Evolutionary conservation across 2,113 vertebrate species (phyloP).

Genomic region (Urocitellus parryii): DNA sequence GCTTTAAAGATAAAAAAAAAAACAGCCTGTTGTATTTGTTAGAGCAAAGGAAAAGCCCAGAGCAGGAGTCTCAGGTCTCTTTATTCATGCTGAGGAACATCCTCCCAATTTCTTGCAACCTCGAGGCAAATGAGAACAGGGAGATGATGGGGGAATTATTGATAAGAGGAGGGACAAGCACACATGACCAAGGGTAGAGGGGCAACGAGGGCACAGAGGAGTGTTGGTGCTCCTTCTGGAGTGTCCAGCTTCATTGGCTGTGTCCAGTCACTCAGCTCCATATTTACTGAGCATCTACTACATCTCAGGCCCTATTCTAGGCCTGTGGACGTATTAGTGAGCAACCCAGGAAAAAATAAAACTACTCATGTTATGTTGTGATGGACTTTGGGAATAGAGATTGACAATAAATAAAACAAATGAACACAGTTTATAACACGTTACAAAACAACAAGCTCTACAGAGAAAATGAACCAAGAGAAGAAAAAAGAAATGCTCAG

Average conservation of each 20-base stretch:
- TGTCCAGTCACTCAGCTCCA: not conserved
- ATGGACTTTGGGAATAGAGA: not conserved
- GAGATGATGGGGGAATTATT: not conserved
- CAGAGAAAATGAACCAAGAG: not conserved
- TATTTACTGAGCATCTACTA: not conserved
- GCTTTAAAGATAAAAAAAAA: conserved; percentile 32
- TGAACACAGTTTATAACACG: not conserved
- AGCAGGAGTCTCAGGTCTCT: not conserved
- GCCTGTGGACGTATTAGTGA: not conserved
- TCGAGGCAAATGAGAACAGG: not conserved
- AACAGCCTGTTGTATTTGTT: not conserved
- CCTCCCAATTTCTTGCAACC: not conserved
- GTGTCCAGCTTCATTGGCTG: not conserved
- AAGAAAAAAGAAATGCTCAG: not conserved
- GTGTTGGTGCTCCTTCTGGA: not conserved
- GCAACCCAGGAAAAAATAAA: not conserved
- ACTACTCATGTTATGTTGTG: not conserved
- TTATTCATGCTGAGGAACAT: not conserved
- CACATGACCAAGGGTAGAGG: not conserved
- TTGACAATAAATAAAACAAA: not conserved
- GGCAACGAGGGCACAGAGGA: not conserved
- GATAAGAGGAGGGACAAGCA: fast-evolving
- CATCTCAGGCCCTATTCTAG: not conserved
- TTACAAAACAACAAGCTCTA: not conserved
- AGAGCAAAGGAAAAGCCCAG: conserved; percentile 11